Evolutionary conservation across 2,797 vertebrate species (phyloP).

Genomic region (Fistularia tabacaria): DNA sequence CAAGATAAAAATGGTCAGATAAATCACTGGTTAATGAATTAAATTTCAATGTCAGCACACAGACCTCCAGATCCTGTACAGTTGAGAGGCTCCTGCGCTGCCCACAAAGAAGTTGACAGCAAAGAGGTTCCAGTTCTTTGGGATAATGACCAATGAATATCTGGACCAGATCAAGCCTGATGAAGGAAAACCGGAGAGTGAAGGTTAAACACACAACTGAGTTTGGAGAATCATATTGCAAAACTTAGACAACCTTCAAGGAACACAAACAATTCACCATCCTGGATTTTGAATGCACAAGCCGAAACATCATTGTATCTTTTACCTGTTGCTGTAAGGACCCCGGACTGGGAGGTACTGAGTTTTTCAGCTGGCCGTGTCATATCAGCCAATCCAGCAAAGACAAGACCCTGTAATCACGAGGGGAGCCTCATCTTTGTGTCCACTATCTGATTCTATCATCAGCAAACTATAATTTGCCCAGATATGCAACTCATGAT

Average conservation of each 20-base stretch:
- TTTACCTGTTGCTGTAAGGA: constrained; percentile 92
- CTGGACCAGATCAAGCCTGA: constrained; percentile 96
- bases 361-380: constrained; percentile 94
- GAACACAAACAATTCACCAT: neutral
- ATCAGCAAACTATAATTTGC: too few species aligned
- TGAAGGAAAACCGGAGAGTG: neutral
- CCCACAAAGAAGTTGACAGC: constrained; percentile 97
- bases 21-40: too few species aligned
- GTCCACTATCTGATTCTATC: too few species aligned
- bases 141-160: constrained; percentile 97
- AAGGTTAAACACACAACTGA: constrained; percentile 26
- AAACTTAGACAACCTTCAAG: constrained; percentile 17
- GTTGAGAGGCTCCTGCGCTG: constrained; percentile 85
- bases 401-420: constrained; percentile 82
- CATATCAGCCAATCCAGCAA: constrained; percentile 93
- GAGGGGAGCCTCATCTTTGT: neutral
- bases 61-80: constrained; percentile 93
- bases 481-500: too few species aligned
- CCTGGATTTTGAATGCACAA: neutral
- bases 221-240: constrained; percentile 42
- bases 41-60: constrained; percentile 22
- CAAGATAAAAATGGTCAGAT: too few species aligned
- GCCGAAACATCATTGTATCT: neutral
- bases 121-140: constrained; percentile 97
- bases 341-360: constrained; percentile 87